Base-by-base conservation (phyloP, 2,888 invertebrate genomes). In the Tiphia femorata region DNA sequence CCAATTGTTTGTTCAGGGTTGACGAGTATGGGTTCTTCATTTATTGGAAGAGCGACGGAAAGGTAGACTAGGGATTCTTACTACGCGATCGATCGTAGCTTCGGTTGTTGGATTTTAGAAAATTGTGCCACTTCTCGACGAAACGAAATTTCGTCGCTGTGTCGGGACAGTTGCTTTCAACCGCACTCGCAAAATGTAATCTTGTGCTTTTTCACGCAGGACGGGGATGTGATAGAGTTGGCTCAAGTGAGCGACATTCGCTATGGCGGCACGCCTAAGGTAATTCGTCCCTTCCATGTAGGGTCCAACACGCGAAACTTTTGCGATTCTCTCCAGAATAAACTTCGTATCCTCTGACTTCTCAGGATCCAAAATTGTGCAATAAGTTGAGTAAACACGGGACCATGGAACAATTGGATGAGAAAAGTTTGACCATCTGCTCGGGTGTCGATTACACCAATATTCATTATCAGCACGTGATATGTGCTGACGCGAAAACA, bases 381-480 rank as follows among this genome's bases (percentile, higher is more conserved):
- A 82, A 84, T 53, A 87, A 87, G 70, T 70, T 89, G 42, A 81
- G 84, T 55, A 84, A 85, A 64, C 85, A 86, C 51, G 85, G 86
- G 2, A 83, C 80, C 1, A 51, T 60, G 19, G 82, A 82, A 8
- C 84, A 85, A 58, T 72, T 90, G 43, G 90, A 90, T 50, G 87
- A 88, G 47, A 85, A 89, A 60, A 88, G 89, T 38, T 83, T 91
- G 30, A 89, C 89, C 23, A 86, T 91, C 51, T 90, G 90, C 66
- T 87, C 88, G 54, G 90, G 90, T 2, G 84, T 88, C 25, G 91
- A 91, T 82, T 86, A 91, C 69, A 90, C 91, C 59, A 90, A 89
- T 77, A 88, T 90, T 64, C 86, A 84, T 70, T 88, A 89, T 73
- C 87, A 87, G 50, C 88, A 88, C 55, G 83, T 91, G 59, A 86